Percentiles rank a stretch among this genome's conserved stretches.
These are phyloP conservation scores for Remorina albescens DNA, from an alignment of 2,797 vertebrate species.

Conservation along the genomic window DNA sequence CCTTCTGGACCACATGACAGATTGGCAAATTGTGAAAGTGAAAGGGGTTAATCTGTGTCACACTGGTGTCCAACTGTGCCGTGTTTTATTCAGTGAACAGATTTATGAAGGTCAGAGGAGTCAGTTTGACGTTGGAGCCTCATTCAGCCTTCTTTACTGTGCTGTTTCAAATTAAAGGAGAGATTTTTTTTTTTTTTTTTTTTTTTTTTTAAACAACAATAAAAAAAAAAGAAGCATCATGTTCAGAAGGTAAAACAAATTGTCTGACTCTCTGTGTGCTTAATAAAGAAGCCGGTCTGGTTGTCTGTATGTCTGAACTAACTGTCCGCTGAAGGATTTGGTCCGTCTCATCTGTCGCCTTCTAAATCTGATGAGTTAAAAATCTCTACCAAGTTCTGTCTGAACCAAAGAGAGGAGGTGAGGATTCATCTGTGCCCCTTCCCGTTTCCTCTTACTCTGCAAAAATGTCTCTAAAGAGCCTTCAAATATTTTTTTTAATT, in stretches of 20 bases:
- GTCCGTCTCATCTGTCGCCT: not conserved
- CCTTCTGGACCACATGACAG: slow-evolving; percentile 13
- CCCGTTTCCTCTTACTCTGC: slow-evolving; percentile 22
- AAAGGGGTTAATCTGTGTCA: not conserved
- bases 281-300: slow-evolving; percentile 62
- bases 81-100: not conserved
- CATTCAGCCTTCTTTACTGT: slow-evolving; percentile 61
- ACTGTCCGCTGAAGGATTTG: slow-evolving; percentile 14
- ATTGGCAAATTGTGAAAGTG: not conserved
- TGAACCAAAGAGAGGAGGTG: slow-evolving; percentile 28
- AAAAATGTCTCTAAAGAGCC: slow-evolving; percentile 12
- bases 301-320: slow-evolving; percentile 52
- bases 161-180: slow-evolving; percentile 33
- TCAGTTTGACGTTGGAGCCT: slow-evolving; percentile 21
- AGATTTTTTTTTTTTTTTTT: slow-evolving; percentile 25
- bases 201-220: slow-evolving; percentile 16
- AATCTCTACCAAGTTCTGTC: not conserved
- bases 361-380: not conserved
- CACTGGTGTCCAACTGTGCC: not conserved
- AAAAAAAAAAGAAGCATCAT: slow-evolving; percentile 1
- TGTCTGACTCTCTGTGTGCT: slow-evolving; percentile 60
- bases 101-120: not conserved
- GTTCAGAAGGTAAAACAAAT: slow-evolving; percentile 21
- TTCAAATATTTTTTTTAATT: not conserved
- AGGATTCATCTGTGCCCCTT: not conserved